Evolutionary conservation across 1,140 invertebrate genomes (phyloP).

Genomic region (Lepidurus packardi): DNA sequence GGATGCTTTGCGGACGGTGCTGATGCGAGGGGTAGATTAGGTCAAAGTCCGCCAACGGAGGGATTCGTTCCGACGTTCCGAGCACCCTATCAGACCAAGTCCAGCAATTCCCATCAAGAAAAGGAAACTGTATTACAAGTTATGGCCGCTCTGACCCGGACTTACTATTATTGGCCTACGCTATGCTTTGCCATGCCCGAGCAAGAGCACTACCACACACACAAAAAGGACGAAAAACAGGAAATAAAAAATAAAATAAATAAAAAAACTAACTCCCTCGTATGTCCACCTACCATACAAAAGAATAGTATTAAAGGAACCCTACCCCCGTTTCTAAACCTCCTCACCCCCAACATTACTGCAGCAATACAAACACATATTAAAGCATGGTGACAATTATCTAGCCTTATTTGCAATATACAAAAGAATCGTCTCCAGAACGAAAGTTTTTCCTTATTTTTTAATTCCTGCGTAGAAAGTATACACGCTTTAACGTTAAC

Average conservation of each 20-base stretch:
- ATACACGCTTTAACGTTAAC: too few species aligned
- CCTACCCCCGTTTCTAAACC: too few species aligned
- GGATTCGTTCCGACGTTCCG: slow-evolving; percentile 9
- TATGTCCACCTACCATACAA: too few species aligned
- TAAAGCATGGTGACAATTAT: too few species aligned
- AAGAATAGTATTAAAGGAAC: too few species aligned
- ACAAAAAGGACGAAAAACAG: neutral
- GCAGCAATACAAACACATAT: too few species aligned
- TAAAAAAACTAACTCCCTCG: neutral
- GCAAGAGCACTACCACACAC: neutral
- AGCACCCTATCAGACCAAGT: slow-evolving; percentile 9
- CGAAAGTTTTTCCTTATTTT: too few species aligned
- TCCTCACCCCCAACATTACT: too few species aligned
- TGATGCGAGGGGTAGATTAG: slow-evolving; percentile 19
- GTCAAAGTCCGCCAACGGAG: slow-evolving; percentile 13
- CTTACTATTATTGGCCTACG: slow-evolving; percentile 21
- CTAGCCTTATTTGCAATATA: too few species aligned
- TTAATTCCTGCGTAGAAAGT: too few species aligned
- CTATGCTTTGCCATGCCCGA: neutral
- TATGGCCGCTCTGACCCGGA: slow-evolving; percentile 6
- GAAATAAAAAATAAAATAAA: neutral
- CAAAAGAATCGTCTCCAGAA: too few species aligned
- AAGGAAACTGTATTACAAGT: slow-evolving; percentile 22
- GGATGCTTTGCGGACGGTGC: neutral
- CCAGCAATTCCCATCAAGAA: slow-evolving; percentile 21